Evolutionary conservation across 2,797 vertebrate genomes (phyloP), one percentile per base, ranked within the genome.

Genomic region (Mycteria americana): DNA sequence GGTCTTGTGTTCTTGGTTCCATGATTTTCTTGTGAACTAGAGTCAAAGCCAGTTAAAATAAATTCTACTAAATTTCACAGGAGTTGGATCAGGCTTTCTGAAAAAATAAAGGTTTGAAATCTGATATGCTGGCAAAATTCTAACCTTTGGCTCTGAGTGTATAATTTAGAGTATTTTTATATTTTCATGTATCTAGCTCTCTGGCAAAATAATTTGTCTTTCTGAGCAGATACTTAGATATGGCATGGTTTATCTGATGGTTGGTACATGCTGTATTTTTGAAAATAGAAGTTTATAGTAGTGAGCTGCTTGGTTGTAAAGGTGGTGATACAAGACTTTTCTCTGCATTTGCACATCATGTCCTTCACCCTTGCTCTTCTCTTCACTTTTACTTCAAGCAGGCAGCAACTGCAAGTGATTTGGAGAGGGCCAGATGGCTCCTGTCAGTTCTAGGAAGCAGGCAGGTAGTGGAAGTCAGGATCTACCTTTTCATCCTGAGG

Each of bases 401-500:
- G 57, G 41, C 83, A 81, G 69, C 41, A 78, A 27, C 25, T 83
- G 79, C 82, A 92, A 68, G 53, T 2, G 0, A 16, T 64, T 65
- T 65, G 51, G 69, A 93, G 46, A 54, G 39, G 57, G 65, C 57
- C 67, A 77, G 48, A 78, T 94, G 90, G 73, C 67, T 94, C 19
- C 70, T 92, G 77, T 93, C 80, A 88, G 54, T 50, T 76, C 57
- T 78, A 46, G 50, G 57, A 78, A 50, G 54, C 28, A 70, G 74
- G 31, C 53, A 80, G 2, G 8, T 74, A 79, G 39, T 70, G 12
- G 68, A 91, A 93, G 37, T 62, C 24, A 33, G n/a, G 68, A 67
- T 92, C 48, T 92, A 76, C 59, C 59, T 94, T 94, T 91, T 85
- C 51, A 70, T 91, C 81, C 60, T 43, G 50, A 88, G 68, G 57